Evolutionary conservation across 2,113 vertebrate genomes (phyloP).

Genomic region (Dissostichus mawsoni): DNA sequence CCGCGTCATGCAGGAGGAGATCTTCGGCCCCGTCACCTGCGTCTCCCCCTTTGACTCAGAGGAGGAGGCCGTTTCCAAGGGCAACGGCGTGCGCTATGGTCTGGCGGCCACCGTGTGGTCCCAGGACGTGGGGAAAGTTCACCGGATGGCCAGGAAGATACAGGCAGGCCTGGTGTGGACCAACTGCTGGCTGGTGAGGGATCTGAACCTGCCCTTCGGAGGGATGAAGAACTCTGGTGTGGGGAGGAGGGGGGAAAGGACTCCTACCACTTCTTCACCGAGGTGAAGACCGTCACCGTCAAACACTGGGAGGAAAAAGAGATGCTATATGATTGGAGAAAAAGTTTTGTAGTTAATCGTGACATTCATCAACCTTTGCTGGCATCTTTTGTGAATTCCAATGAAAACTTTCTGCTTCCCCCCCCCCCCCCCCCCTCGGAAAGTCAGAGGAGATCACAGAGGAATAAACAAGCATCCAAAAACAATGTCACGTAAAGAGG

Average conservation of each 20-base stretch:
- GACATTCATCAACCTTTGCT: not conserved
- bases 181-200: slow-evolving; percentile 97
- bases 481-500: not conserved
- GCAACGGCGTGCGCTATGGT: slow-evolving; percentile 91
- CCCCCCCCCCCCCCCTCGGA: not conserved
- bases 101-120: slow-evolving; percentile 94
- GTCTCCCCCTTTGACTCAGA: slow-evolving; percentile 91
- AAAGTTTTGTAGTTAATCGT: slow-evolving; percentile 1
- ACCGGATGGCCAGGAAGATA: slow-evolving; percentile 88
- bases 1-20: slow-evolving; percentile 96
- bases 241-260: slow-evolving; percentile 95
- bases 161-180: slow-evolving; percentile 95
- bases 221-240: slow-evolving; percentile 96
- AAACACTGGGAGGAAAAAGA: slow-evolving; percentile 84
- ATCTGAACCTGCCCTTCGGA: slow-evolving; percentile 96
- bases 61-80: slow-evolving; percentile 91
- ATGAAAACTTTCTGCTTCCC: not conserved
- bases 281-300: slow-evolving; percentile 93
- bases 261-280: slow-evolving; percentile 96
- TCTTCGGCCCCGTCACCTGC: slow-evolving; percentile 96
- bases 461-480: not conserved
- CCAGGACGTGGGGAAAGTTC: slow-evolving; percentile 86
- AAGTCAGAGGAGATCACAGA: not conserved
- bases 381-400: not conserved
- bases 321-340: not conserved